Evolutionary conservation across 30 jellyfish, hydroid and myxozoan genomes (phyloP).

Genomic region (Pelagia noctiluca): DNA sequence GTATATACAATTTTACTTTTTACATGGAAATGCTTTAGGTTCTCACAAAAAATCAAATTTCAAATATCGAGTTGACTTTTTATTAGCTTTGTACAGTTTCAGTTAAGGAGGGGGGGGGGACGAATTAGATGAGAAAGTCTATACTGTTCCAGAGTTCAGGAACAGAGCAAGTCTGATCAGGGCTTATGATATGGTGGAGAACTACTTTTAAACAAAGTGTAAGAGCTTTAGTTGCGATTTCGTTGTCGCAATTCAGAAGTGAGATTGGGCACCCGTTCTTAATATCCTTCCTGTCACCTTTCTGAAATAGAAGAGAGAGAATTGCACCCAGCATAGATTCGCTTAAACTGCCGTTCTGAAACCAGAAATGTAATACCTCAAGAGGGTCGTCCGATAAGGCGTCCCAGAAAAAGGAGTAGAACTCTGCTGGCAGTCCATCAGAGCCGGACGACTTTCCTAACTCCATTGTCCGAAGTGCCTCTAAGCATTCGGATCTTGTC

Average conservation of each 20-base stretch:
- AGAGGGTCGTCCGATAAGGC: background rate
- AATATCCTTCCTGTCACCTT: background rate
- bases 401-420: conserved; percentile 35
- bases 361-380: conserved; percentile 10
- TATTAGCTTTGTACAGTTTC: too few relatives aligned
- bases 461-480: background rate
- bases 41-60: too few relatives aligned
- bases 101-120: too few relatives aligned
- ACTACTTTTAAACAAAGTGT: conserved; percentile 1
- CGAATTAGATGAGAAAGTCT: too few relatives aligned
- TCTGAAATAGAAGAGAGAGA: background rate
- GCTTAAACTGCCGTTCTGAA: background rate
- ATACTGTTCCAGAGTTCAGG: too few relatives aligned
- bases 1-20: too few relatives aligned
- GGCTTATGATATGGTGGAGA: background rate
- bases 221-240: conserved; percentile 30
- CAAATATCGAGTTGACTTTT: too few relatives aligned
- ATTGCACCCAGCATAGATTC: conserved; percentile 47
- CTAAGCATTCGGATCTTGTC: background rate
- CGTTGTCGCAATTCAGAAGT: conserved; percentile 22
- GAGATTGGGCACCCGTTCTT: conserved; percentile 48
- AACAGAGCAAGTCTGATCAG: conserved; percentile 62
- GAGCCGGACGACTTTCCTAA: conserved; percentile 3
- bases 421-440: conserved; percentile 28
- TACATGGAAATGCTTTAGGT: too few relatives aligned